Evolutionary conservation across 1,140 invertebrate species (phyloP).

Genomic region (Drosophila tropicalis): DNA sequence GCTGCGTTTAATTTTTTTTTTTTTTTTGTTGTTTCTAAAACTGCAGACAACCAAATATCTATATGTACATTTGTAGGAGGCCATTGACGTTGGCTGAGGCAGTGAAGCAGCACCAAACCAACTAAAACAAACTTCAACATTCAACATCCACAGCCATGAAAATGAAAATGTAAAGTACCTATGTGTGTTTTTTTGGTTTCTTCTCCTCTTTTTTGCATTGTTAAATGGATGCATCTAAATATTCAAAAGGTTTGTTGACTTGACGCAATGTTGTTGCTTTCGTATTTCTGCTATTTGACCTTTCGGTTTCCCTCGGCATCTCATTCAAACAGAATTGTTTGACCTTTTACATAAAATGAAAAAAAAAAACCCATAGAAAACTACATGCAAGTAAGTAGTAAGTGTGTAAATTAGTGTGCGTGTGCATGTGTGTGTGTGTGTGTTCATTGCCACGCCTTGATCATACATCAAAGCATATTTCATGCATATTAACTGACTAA

Average conservation of each 20-base stretch:
- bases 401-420: background rate
- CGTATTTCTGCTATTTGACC: constrained; percentile 35
- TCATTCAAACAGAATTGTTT: constrained; percentile 21
- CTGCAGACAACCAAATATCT: background rate
- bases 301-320: constrained; percentile 45
- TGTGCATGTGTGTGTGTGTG: background rate
- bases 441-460: constrained; percentile 42
- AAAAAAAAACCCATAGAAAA: constrained; percentile 4
- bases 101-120: constrained; percentile 39
- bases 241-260: constrained; percentile 55
- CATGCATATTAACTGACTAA: constrained; percentile 43
- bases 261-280: background rate
- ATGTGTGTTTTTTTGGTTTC: background rate
- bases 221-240: constrained; percentile 54
- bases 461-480: constrained; percentile 23
- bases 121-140: constrained; percentile 12
- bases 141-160: constrained; percentile 44
- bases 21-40: background rate
- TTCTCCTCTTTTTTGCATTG: constrained; percentile 43
- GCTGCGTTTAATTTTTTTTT: constrained; percentile 2
- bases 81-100: constrained; percentile 50
- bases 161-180: constrained; percentile 59
- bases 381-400: background rate
- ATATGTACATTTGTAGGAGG: constrained; percentile 10
- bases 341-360: constrained; percentile 41